These are phyloP conservation scores for Eira barbara DNA, from an alignment of 2,113 vertebrate genomes.

Conservation along the genomic window DNA sequence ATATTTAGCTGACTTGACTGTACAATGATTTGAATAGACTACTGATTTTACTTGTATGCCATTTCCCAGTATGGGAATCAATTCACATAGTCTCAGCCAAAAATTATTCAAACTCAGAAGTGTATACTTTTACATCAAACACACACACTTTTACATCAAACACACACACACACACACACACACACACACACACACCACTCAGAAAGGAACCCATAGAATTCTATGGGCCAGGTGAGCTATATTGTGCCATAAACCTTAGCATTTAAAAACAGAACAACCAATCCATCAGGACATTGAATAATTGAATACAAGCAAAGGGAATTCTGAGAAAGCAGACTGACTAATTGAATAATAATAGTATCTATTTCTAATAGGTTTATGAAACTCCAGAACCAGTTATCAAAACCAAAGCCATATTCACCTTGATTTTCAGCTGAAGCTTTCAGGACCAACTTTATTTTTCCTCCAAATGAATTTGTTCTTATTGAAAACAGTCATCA, in stretches of 20 bases:
- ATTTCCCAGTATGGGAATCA: not conserved
- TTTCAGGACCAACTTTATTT: not conserved
- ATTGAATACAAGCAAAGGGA: not conserved
- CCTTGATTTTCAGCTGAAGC: not conserved
- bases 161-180: too few species aligned
- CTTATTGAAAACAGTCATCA: not conserved
- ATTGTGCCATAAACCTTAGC: not conserved
- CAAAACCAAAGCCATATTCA: constrained; percentile 29
- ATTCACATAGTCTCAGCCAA: not conserved
- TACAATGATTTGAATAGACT: not conserved
- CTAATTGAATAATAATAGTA: not conserved
- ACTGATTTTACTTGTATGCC: not conserved
- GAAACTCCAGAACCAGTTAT: not conserved
- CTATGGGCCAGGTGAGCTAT: not conserved
- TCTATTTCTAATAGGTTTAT: not conserved
- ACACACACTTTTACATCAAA: too few species aligned
- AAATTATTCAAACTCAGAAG: not conserved
- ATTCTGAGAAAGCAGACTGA: not conserved
- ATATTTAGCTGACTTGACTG: not conserved
- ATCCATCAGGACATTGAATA: not conserved
- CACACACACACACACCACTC: not conserved
- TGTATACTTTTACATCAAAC: not conserved
- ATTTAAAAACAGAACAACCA: not conserved
- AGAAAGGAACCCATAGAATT: not conserved
- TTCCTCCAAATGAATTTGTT: not conserved